Evolutionary conservation across 2,797 vertebrate genomes (phyloP), one percentile per base, ranked within the genome.

Genomic region (Bucorvus abyssinicus): DNA sequence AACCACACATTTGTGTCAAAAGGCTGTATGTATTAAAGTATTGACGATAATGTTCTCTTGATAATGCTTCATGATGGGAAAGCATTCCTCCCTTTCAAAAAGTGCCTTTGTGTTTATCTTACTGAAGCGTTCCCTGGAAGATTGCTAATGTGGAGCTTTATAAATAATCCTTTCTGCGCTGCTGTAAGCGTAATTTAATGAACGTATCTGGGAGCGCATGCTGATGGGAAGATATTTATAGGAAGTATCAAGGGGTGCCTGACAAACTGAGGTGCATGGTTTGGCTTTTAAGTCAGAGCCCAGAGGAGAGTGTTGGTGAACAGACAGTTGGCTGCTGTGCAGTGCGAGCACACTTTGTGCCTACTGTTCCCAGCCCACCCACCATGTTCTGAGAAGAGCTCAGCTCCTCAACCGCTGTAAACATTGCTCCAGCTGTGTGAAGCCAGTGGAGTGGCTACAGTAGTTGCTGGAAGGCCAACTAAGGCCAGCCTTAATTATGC

Each of bases 131-230:
- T 63, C 23, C 45, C 64, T 91, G 7, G 73, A 93, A 83, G 76
- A 61, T 65, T 50, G 60, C 76, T 89, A 90, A 92, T 94, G 86
- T 67, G 88, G 57, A 90, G 71, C 73, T 89, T 93, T 90, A 84
- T 93, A 95, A 95, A 90, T 89, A 90, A 87, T 64, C 80, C 80
- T 89, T 71, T 70, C 70, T 89, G 45, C 36, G 6, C 36, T 47
- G 47, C 81, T 94, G 40, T 80, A 91, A 92, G 78, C 84, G 68
- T 77, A 60, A 77, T 90, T 93, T 97, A 97, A 95, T 95, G 91
- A 88, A 32, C 30, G 0, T 64, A 94, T 96, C 94, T 95, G 95
- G 82, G 84, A 87, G 87, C 75, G 30, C 42, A 13, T 56, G 68
- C 55, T 47, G 34, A 24, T 71, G 93, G 78, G 74, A 49, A 79